Base-by-base conservation (phyloP, 2,888 invertebrate genomes). In the Tryphoninae sp. region DNA sequence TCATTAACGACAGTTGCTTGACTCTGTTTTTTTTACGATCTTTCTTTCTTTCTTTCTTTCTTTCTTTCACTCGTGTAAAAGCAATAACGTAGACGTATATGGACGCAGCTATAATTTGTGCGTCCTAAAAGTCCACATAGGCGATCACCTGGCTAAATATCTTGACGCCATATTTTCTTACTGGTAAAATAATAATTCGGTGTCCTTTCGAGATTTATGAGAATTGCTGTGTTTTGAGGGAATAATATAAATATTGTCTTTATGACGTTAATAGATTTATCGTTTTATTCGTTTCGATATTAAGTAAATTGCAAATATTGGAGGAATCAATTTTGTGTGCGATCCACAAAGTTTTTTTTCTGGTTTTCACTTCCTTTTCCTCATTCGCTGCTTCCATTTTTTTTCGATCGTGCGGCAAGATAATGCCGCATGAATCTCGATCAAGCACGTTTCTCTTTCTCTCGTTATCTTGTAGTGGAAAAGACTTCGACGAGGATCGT, bases 11-110 rank as follows among this genome's bases (percentile, higher is more conserved):
- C 51, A 62, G 13, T 55, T 55, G 45, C 45, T 64, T 62, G 68
- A 45, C 55, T 69, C 64, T 33, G 26, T 76, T 40, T 22, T 59
- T 72, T 71, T 69, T 69, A 69, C 69, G 77, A 77, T 67, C n/a
- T 7, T 51, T 74, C 9, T 76, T 72, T 74, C 9, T 76, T 72
- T 67, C 22, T 68, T 61, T 55, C 33, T 55, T 64, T 59, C 67
- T 55, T 23, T 69, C 16, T 2, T n/a, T n/a, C 26, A 26, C n/a
- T 58, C 51, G 40, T n/a, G 13, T 59, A 45, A 40, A 33, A 26
- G 22, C 58, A 33, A 8, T 55, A 67, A 72, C 13, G 4, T 49
- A 49, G 19, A 59, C 33, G 51, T n/a, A 33, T 13, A 45, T 45
- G 13, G 9, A 45, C 2, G 13, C 13, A 45, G 45, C 45, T 45